phyloP scores from a whole-genome alignment of 2,888 invertebrate genomes.

The Aplocera efformata region DNA sequence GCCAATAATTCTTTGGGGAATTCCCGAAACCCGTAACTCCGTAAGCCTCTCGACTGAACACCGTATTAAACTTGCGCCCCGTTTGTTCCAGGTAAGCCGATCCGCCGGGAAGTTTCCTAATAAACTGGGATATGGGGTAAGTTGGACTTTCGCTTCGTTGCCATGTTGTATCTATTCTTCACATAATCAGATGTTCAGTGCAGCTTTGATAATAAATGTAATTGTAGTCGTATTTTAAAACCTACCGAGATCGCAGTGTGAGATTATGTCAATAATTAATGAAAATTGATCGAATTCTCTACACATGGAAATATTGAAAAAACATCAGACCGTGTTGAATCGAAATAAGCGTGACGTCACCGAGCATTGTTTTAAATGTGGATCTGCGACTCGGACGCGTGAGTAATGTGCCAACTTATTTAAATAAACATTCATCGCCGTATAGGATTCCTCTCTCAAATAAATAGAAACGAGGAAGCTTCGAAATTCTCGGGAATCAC shows the following conservation, averaged over 20 bases:
- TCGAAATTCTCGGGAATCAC: conserved; percentile 25
- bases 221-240: too few species aligned
- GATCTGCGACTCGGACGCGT: conserved; percentile 11
- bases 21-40: conserved; percentile 1
- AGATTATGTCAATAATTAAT: too few species aligned
- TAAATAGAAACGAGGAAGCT: conserved; percentile 15
- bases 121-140: conserved; percentile 15
- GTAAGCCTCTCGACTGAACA: conserved; percentile 6
- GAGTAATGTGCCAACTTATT: conserved; percentile 13
- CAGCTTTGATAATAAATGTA: too few species aligned
- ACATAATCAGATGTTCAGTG: too few species aligned
- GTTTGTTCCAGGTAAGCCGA: conserved; percentile 30
- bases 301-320: conserved; percentile 7
- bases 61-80: conserved; percentile 18
- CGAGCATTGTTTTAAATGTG: conserved; percentile 13
- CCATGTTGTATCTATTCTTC: too few species aligned
- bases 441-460: conserved; percentile 12
- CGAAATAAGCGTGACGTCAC: conserved; percentile 22
- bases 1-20: neutral
- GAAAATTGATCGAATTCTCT: conserved; percentile 1
- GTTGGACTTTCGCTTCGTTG: neutral
- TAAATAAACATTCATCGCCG: conserved; percentile 1
- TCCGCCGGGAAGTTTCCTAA: conserved; percentile 11
- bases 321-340: conserved; percentile 6
- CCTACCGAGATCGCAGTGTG: too few species aligned